These are phyloP conservation scores for Athalia rosae DNA, from an alignment of 2,888 invertebrate genomes.

Conservation along the genomic window DNA sequence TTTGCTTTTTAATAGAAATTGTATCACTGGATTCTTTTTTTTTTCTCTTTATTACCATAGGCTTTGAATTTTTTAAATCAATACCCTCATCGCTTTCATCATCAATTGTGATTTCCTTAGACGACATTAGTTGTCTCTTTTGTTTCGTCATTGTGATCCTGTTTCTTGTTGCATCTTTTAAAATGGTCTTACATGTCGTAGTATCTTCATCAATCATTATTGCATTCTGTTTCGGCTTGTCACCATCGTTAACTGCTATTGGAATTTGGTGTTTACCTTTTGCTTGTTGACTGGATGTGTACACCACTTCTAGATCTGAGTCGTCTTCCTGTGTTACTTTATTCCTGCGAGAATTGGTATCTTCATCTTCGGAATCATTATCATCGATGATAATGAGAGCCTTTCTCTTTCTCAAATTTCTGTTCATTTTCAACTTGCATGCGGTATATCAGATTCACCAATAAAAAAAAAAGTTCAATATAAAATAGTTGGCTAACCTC, in stretches of 20 bases:
- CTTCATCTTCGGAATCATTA: conserved; percentile 40
- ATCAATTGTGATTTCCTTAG: conserved; percentile 10
- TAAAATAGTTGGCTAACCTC: too few species aligned
- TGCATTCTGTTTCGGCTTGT: conserved; percentile 1
- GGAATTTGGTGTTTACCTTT: background rate
- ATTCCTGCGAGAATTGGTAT: background rate
- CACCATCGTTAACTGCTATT: conserved; percentile 4
- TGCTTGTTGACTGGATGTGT: background rate
- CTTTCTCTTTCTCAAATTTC: background rate
- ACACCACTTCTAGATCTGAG: background rate
- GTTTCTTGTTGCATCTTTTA: background rate
- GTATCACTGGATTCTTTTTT: background rate
- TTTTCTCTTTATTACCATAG: conserved; percentile 22
- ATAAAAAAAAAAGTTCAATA: too few species aligned
- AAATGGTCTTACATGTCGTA: background rate
- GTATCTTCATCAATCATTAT: background rate
- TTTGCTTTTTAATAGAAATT: background rate
- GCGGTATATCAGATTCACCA: background rate
- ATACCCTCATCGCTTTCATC: conserved; percentile 28
- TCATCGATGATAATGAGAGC: conserved; percentile 14
- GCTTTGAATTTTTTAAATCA: background rate
- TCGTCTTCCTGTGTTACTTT: background rate
- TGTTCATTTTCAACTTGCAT: conserved; percentile 15
- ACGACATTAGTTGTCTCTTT: background rate
- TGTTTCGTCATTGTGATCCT: background rate